phyloP scores from a whole-genome alignment of 2,113 vertebrate genomes.

The Enhydra lutris region DNA sequence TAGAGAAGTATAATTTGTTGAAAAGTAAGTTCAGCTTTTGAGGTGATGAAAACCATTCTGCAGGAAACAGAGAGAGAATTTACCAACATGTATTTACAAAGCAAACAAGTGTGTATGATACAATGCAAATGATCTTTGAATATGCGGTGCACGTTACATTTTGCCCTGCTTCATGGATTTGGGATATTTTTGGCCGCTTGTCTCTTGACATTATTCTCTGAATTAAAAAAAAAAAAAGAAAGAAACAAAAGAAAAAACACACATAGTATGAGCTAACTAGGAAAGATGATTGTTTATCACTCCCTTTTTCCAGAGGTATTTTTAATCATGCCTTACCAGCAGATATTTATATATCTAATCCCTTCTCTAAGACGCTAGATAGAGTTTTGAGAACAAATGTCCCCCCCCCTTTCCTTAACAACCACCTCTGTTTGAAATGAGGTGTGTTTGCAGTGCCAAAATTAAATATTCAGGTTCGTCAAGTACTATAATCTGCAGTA shows the following conservation, averaged over 20 bases:
- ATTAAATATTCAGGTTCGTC: constrained; percentile 74
- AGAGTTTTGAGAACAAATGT: constrained; percentile 66
- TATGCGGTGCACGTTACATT: not conserved
- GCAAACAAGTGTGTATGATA: not conserved
- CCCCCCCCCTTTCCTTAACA: constrained; percentile 71
- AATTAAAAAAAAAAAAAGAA: constrained; percentile 33
- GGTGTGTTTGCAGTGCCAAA: constrained; percentile 76
- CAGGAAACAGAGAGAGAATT: constrained; percentile 5
- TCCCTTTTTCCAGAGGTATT: constrained; percentile 61
- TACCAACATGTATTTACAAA: constrained; percentile 44
- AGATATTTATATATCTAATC: constrained; percentile 61
- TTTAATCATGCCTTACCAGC: constrained; percentile 66
- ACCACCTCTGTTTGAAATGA: constrained; percentile 75
- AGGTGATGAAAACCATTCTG: constrained; percentile 47
- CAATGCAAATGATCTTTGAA: not conserved
- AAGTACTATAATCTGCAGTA: constrained; percentile 74
- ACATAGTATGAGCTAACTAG: constrained; percentile 57
- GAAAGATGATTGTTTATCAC: constrained; percentile 60
- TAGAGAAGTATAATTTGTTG: constrained; percentile 31
- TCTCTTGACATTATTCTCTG: constrained; percentile 57
- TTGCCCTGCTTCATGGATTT: constrained; percentile 45
- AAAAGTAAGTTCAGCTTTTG: constrained; percentile 16
- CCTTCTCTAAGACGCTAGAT: constrained; percentile 44
- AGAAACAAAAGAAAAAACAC: not conserved
- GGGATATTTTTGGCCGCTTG: constrained; percentile 55